Evolutionary conservation across 2,888 invertebrate genomes (phyloP), one percentile per base, ranked within the genome.

Genomic region (Caradrina clavipalpis): DNA sequence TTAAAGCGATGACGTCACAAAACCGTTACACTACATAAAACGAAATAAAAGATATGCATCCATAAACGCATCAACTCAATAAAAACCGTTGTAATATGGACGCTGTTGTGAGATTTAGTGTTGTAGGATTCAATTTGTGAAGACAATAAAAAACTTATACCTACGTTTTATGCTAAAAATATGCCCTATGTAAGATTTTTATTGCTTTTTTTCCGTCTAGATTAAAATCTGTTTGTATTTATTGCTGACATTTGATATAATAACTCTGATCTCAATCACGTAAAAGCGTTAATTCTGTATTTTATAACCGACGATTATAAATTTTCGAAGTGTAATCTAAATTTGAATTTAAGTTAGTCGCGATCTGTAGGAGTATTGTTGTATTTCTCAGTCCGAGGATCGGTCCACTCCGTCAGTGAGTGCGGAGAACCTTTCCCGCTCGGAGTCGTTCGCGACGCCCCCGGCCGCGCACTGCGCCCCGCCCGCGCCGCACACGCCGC

Each of bases 351-450:
- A 8, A 26, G 31, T 54, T 17, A 26, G 35, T 6, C 17, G 8
- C 15, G 35, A 15, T 21, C 15, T 19, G 26, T 26, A 50, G 1
- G n/a, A 54, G 42, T 56, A 35, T 47, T 61, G 7, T 49, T 65
- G 51, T 50, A 57, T 17, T 83, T 78, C 66, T 53, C 90, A 96
- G 96, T 90, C 91, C 81, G 96, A 96, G 83, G 96, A 94, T 70
- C 92, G 96, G 59, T 93, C 95, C 57, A 96, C 96, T 82, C 96
- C 96, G 66, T 94, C 93, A 26, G 94, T 93, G 76, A 93, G 95
- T 69, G 96, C 96, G 50, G 96, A 96, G 90, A 96, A 96, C 88
- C 89, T 96, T 35, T 95, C 94, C 61, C 93, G 96, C 74, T 88
- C 92, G 73, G 94, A 95, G 81, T 89, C 91, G 78, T 95, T 95